Evolutionary conservation across 2,797 vertebrate species (phyloP).

Genomic region (Linurgus olivaceus): DNA sequence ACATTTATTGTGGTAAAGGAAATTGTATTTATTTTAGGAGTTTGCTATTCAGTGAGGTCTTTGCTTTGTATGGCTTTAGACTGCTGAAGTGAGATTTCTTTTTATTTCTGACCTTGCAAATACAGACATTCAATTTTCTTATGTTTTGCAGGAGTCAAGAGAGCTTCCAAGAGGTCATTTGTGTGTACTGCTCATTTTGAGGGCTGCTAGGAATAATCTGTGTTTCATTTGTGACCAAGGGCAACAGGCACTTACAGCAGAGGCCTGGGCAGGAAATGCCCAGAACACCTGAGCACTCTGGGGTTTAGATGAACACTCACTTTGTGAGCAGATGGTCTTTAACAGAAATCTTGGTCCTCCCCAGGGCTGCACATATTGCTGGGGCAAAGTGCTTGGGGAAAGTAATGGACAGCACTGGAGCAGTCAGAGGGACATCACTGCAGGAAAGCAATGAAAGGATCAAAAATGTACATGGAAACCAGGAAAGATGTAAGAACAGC

Average conservation of each 20-base stretch:
- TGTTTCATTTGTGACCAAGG: background rate
- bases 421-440: background rate
- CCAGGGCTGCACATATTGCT: background rate
- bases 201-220: background rate
- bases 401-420: background rate
- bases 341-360: background rate
- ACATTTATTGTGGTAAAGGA: background rate
- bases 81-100: background rate
- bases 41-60: background rate
- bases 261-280: background rate
- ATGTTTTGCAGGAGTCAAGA: background rate
- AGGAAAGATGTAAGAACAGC: background rate
- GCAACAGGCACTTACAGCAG: background rate
- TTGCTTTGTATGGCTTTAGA: background rate
- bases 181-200: background rate
- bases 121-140: background rate
- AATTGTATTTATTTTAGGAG: background rate
- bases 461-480: background rate
- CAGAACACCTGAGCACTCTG: background rate
- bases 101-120: background rate
- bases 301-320: background rate
- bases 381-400: background rate
- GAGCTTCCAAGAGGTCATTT: background rate
- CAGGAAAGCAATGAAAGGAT: background rate
- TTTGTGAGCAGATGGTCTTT: background rate